phyloP scores from a whole-genome alignment of 2,113 vertebrate genomes.

The Rutilus rutilus region DNA sequence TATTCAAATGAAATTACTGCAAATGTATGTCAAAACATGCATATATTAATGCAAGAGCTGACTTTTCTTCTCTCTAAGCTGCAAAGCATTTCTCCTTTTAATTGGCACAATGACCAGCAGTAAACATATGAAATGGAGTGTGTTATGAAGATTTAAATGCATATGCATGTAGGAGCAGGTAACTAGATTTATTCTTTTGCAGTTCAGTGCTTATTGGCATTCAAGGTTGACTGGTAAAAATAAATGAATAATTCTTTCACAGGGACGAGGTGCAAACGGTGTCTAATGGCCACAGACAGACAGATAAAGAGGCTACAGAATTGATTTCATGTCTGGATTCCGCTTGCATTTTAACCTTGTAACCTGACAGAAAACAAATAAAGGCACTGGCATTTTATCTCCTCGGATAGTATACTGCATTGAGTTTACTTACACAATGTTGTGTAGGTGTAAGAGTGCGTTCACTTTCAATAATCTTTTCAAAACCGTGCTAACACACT shows the following conservation, averaged over 20 bases:
- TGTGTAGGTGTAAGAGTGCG: background rate
- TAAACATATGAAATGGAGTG: constrained; percentile 1
- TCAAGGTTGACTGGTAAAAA: constrained; percentile 30
- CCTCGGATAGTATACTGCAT: background rate
- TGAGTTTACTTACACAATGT: constrained; percentile 26
- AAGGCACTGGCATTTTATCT: constrained; percentile 33
- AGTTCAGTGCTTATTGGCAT: background rate
- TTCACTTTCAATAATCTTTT: constrained; percentile 28
- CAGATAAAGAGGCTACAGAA: constrained; percentile 38
- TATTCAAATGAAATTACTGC: background rate
- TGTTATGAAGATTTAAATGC: background rate
- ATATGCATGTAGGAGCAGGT: background rate
- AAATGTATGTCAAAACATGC: background rate
- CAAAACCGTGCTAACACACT: constrained; percentile 24
- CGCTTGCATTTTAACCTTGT: constrained; percentile 37
- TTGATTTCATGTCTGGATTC: constrained; percentile 37
- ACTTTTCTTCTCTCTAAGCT: background rate
- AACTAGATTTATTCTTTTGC: background rate
- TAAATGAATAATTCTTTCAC: constrained; percentile 1
- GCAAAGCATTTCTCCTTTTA: constrained; percentile 2
- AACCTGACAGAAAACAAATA: constrained; percentile 46
- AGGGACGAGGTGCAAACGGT: background rate
- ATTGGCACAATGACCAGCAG: background rate
- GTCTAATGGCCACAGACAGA: constrained; percentile 1
- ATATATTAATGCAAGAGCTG: background rate